A percentile compares a stretch with the other conserved stretches of the same genome.
Conservation (phyloP, 2,888 invertebrate genomes). For the Branchinecta sandiegonensis region DNA sequence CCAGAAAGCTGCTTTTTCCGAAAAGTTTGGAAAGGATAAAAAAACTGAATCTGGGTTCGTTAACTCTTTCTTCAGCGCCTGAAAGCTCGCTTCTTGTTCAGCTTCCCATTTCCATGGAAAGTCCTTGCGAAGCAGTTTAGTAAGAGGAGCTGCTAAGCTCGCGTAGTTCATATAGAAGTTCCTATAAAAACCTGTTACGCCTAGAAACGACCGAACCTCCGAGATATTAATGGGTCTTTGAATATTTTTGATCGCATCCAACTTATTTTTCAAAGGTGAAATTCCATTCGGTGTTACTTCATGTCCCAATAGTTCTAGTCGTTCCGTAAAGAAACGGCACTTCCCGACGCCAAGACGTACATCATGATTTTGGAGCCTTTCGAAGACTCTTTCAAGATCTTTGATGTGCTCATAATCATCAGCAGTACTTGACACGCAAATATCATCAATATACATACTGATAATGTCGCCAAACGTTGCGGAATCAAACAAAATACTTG, state of each 20-base stretch:
- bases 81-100: too few species aligned
- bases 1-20: neutral
- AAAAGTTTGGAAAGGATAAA: neutral
- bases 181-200: neutral
- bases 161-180: neutral
- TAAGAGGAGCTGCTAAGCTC: neutral
- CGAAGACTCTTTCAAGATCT: constrained; percentile 1
- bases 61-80: too few species aligned
- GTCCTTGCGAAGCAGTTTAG: neutral
- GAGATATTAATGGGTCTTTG: neutral
- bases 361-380: neutral
- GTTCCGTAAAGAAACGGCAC: neutral
- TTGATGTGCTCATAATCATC: neutral
- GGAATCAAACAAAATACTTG: neutral
- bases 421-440: neutral
- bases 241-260: neutral
- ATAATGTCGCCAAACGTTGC: neutral
- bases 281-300: neutral
- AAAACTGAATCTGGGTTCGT: neutral
- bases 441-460: neutral
- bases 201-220: neutral
- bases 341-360: neutral
- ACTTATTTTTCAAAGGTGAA: neutral
- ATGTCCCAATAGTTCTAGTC: constrained; percentile 12
- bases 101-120: neutral